Conservation (phyloP, 2,113 vertebrate species). For the Entomyzon cyanotis region DNA sequence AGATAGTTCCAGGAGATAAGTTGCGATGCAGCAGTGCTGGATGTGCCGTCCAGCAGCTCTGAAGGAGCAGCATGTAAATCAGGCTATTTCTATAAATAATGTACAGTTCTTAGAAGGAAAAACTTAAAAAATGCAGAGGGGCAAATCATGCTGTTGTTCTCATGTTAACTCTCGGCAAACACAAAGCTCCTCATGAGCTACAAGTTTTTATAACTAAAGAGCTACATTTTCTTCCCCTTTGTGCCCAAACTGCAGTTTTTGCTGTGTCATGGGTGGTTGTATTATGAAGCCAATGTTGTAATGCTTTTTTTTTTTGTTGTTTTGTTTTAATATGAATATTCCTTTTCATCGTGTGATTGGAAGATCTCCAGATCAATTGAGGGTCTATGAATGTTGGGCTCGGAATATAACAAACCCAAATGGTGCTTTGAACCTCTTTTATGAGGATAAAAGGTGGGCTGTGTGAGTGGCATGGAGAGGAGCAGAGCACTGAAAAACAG, state of each 20-base stretch:
- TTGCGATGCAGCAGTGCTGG: not conserved
- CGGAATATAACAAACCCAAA: not conserved
- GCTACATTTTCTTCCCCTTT: not conserved
- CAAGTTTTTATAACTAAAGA: not conserved
- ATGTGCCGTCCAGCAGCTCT: not conserved
- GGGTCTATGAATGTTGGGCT: not conserved
- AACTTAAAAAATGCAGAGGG: not conserved
- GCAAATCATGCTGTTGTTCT: not conserved
- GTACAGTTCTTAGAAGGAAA: not conserved
- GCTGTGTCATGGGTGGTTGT: not conserved
- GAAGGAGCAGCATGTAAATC: not conserved
- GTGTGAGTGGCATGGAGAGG: not conserved
- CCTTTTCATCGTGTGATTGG: not conserved
- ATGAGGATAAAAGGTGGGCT: too few relatives aligned
- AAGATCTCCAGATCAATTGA: not conserved
- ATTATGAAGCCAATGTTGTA: not conserved
- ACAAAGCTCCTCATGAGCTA: not conserved
- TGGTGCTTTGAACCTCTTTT: rapidly evolving
- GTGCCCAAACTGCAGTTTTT: not conserved
- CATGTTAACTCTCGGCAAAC: not conserved
- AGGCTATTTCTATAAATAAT: not conserved
- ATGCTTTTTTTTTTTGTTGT: not conserved
- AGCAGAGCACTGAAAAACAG: not conserved
- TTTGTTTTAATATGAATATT: not conserved
- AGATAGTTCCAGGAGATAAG: slow-evolving; percentile 26